Evolutionary conservation across 2,888 invertebrate species (phyloP).

Genomic region (Corbicula japonica): DNA sequence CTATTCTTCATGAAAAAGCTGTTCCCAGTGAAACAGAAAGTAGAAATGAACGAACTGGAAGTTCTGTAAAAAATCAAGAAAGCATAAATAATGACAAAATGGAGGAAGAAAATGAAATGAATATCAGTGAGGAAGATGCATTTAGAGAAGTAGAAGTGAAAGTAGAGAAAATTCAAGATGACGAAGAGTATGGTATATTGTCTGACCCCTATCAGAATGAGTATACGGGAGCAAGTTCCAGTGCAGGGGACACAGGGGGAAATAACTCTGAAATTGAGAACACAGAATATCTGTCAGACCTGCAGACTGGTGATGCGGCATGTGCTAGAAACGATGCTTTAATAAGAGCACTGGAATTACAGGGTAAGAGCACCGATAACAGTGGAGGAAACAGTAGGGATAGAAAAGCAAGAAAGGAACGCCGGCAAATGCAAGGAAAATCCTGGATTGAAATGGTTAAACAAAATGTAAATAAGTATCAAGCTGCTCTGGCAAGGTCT

Average conservation of each 20-base stretch:
- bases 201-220: background rate
- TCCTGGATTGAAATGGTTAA: constrained; percentile 64
- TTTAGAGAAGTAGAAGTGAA: constrained; percentile 20
- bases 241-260: background rate
- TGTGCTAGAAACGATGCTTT: too few species aligned
- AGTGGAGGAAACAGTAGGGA: too few species aligned
- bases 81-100: background rate
- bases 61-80: background rate
- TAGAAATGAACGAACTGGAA: constrained; percentile 13
- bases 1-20: background rate
- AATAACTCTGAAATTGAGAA: constrained; percentile 17
- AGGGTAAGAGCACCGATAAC: too few species aligned
- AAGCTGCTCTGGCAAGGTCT: constrained; percentile 52
- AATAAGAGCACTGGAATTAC: too few species aligned
- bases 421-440: too few species aligned
- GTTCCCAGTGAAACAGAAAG: background rate
- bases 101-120: constrained; percentile 7
- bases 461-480: constrained; percentile 59
- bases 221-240: background rate
- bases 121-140: background rate
- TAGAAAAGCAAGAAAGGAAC: too few species aligned
- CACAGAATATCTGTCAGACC: too few species aligned
- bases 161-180: constrained; percentile 15
- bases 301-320: too few species aligned
- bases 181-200: constrained; percentile 22